A percentile compares a stretch with the other conserved stretches of the same genome.
These are phyloP conservation scores for Xiphorhynchus erythropygius DNA, from an alignment of 2,797 vertebrate species.

Conservation along the genomic window DNA sequence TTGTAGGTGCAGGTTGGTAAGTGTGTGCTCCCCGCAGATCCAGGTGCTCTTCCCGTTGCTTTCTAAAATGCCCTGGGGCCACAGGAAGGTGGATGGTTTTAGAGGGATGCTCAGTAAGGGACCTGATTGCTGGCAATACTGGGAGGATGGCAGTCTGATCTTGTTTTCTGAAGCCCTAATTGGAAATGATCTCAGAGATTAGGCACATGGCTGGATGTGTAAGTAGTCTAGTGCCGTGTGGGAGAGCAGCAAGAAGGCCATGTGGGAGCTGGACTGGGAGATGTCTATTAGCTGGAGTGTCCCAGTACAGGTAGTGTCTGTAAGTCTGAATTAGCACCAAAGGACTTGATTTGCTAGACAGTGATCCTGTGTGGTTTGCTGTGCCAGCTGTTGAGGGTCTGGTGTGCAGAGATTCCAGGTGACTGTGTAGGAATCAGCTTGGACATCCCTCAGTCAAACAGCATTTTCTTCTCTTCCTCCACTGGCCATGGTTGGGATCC, in stretches of 20 bases:
- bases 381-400: not conserved
- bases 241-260: not conserved
- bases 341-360: not conserved
- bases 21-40: accelerated
- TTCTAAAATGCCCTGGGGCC: not conserved
- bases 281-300: not conserved
- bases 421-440: not conserved
- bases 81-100: not conserved
- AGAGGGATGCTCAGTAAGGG: not conserved
- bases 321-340: not conserved
- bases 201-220: not conserved
- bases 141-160: not conserved
- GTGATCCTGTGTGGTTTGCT: not conserved
- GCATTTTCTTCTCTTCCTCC: not conserved
- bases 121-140: not conserved
- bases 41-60: not conserved
- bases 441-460: not conserved
- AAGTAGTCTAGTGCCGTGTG: not conserved
- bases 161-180: conserved; percentile 16
- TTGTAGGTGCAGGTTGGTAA: not conserved
- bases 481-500: not conserved
- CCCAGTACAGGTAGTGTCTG: not conserved
- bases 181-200: conserved; percentile 13
- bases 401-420: not conserved
- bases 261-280: not conserved